These are phyloP conservation scores for Erebia aethiops DNA, from an alignment of 2,888 invertebrate genomes.

Conservation along the genomic window DNA sequence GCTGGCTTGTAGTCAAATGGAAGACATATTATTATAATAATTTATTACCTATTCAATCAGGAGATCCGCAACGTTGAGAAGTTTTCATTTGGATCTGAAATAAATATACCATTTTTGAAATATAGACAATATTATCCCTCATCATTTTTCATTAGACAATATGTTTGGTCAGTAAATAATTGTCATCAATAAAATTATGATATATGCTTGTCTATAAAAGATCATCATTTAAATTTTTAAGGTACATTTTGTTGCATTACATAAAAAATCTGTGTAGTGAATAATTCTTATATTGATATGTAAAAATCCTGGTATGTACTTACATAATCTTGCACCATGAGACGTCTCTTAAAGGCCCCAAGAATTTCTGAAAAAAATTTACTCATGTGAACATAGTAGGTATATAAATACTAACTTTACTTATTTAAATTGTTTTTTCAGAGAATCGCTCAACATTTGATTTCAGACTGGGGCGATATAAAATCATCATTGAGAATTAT, in stretches of 20 bases:
- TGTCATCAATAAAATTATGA: conserved; percentile 32
- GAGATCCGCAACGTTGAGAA: background rate
- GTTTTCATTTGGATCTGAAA: background rate
- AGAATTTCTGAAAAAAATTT: background rate
- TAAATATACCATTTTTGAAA: background rate
- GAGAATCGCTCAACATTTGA: conserved; percentile 25
- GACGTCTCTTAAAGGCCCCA: background rate
- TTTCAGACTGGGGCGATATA: conserved; percentile 31
- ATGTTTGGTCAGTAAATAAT: conserved; percentile 24
- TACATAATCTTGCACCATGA: background rate
- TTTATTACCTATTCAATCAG: conserved; percentile 1
- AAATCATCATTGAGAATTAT: conserved; percentile 17
- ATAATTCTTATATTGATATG: too few species aligned
- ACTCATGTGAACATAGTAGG: too few species aligned
- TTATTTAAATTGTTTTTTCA: background rate
- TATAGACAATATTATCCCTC: background rate
- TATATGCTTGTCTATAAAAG: conserved; percentile 32
- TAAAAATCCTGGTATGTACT: too few species aligned
- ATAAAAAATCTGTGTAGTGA: too few species aligned
- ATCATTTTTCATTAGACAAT: background rate
- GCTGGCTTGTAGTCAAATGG: too few species aligned
- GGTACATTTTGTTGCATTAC: too few species aligned
- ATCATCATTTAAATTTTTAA: conserved; percentile 24
- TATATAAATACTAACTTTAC: too few species aligned
- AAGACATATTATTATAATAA: background rate